Evolutionary conservation across 2,888 invertebrate species (phyloP).

Genomic region (Sminthurinus aureus): DNA sequence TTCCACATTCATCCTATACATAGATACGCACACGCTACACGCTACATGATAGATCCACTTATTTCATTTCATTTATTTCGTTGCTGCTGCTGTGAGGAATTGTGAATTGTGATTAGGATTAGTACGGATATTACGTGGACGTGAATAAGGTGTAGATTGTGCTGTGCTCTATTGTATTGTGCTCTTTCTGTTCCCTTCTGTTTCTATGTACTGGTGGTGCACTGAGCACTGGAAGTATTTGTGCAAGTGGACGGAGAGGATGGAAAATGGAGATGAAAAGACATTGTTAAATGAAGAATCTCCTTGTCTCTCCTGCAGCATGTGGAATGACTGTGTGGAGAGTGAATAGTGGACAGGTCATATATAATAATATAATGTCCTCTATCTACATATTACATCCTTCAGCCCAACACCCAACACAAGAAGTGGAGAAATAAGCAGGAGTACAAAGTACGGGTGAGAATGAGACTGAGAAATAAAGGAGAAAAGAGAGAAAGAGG

Average conservation of each 20-base stretch:
- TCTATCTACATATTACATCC: background rate
- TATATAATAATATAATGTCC: background rate
- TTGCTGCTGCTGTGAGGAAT: background rate
- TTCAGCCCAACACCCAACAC: background rate
- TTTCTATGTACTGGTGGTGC: too few species aligned
- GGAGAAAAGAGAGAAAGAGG: slow-evolving; percentile 5
- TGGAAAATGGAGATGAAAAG: slow-evolving; percentile 11
- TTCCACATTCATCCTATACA: background rate
- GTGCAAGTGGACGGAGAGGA: background rate
- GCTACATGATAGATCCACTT: background rate
- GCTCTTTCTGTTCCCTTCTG: too few species aligned
- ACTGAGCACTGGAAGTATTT: slow-evolving; percentile 15
- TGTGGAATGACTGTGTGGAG: background rate
- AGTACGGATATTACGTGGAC: slow-evolving; percentile 15
- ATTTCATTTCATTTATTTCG: too few species aligned
- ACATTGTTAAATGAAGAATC: slow-evolving; percentile 37
- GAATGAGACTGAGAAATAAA: background rate
- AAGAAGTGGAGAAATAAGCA: background rate
- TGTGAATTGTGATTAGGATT: background rate
- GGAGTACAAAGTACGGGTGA: slow-evolving; percentile 5
- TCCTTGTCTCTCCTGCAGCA: slow-evolving; percentile 7
- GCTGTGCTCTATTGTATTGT: too few species aligned
- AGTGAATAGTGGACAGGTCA: background rate
- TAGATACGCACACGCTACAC: background rate
- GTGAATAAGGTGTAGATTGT: slow-evolving; percentile 15